Evolutionary conservation across 2,888 invertebrate genomes (phyloP).

Genomic region (Salpingus planirostris): DNA sequence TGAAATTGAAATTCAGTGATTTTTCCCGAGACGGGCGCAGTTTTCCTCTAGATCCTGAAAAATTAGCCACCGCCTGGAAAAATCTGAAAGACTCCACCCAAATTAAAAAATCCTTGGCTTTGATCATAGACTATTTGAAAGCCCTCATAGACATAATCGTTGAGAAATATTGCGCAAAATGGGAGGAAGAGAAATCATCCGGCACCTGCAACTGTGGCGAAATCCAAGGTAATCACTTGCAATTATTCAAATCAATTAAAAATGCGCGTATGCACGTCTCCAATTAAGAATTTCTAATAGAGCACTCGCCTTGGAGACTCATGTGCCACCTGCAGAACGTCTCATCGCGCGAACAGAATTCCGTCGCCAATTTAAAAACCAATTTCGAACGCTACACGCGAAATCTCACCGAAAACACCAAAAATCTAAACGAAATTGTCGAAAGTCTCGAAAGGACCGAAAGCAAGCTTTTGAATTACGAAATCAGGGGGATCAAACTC

Average conservation of each 20-base stretch:
- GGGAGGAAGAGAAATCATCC: conserved; percentile 32
- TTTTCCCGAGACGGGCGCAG: background rate
- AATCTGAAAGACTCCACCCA: conserved; percentile 4
- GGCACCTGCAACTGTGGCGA: conserved; percentile 10
- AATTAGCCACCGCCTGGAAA: conserved; percentile 10
- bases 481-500: conserved; percentile 28
- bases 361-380: conserved; percentile 15
- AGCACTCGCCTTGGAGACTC: conserved; percentile 8
- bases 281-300: too few species aligned
- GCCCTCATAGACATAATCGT: conserved; percentile 30
- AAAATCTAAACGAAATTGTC: too few species aligned
- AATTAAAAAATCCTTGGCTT: conserved; percentile 6
- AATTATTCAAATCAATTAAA: too few species aligned
- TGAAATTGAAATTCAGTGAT: conserved; percentile 18
- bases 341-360: conserved; percentile 19
- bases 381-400: conserved; percentile 22
- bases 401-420: conserved; percentile 19
- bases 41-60: conserved; percentile 11
- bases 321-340: conserved; percentile 5
- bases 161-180: conserved; percentile 30
- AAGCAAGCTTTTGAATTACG: conserved; percentile 25
- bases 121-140: conserved; percentile 20
- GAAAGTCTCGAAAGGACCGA: too few species aligned
- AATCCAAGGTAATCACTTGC: conserved; percentile 4
- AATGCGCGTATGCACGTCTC: too few species aligned